Base-by-base conservation (phyloP, 2,113 vertebrate genomes). In the Grallaria varia region DNA sequence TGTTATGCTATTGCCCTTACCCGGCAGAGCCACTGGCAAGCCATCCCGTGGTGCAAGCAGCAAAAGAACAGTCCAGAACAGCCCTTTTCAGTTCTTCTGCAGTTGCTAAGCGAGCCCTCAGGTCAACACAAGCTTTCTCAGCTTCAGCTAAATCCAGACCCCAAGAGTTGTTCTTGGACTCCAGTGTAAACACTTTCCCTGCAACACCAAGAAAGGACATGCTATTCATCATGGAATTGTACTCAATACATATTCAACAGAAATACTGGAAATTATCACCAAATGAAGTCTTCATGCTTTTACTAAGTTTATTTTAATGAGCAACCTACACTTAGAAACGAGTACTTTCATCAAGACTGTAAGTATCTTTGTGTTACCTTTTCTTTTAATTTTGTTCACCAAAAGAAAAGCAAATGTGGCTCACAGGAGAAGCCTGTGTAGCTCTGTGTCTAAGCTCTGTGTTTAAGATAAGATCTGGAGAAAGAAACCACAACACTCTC, bases 141-240 rank as follows among this genome's bases (percentile, higher is more conserved):
- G 99, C 99, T 14, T 95, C 96, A 8, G 97, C 96, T 94, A 98
- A 97, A 37, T 97, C 98, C 91, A 96, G 94, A 45, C 92, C 95
- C 60, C 83, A 95, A n/a, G 98, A 98, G 81, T 97, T 98, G 80
- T 98, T 98, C 96, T 97, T 98, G 92, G 98, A 96, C 78, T 98
- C 98, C 92, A 99, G 78, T 39, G 98, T 97, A 84, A 99, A 99
- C 77, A 99, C 97, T 80, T 98, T 99, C 84, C 99, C 99, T 99
- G 97, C 55, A 89, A 91, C 58, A 96, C 83, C 87, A 95, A 75
- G 96, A 85, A 96, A 96, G 60, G 66, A 86, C 53, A 90, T 21
- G 39, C 90, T 79, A 95, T 72, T 69, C 17, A 0, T 76, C 66
- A 53, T n/a, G 27, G 37, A 37, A 45, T 23, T 47, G 44, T 47